phyloP scores from a whole-genome alignment of 2,113 vertebrate species.

The Phyllostomus discolor region DNA sequence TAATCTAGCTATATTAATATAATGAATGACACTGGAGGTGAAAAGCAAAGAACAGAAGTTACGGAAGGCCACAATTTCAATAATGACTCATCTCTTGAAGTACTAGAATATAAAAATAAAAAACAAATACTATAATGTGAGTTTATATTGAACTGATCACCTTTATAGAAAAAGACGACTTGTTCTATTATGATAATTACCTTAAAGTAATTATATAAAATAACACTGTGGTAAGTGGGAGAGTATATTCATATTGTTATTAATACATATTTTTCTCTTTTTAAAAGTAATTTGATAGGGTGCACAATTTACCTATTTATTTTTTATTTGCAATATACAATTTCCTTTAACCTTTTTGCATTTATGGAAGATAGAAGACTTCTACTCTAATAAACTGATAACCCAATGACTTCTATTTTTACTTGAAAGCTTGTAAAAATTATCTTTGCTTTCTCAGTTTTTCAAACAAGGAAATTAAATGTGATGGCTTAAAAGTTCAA shows the following conservation, averaged over 20 bases:
- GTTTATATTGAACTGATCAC: not conserved
- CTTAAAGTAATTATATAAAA: not conserved
- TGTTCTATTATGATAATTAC: not conserved
- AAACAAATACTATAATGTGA: not conserved
- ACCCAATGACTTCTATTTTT: not conserved
- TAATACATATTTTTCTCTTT: not conserved
- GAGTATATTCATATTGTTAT: not conserved
- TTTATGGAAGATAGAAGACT: not conserved
- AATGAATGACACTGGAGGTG: not conserved
- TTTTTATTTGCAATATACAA: not conserved
- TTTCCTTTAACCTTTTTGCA: not conserved
- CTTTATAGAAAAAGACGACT: not conserved
- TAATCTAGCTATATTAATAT: not conserved
- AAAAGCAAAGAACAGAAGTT: not conserved
- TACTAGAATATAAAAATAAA: not conserved
- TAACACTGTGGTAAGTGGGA: not conserved
- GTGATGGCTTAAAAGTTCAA: constrained; percentile 33
- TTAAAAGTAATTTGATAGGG: not conserved
- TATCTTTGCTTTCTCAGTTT: constrained; percentile 35
- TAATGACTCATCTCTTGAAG: not conserved
- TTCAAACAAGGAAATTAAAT: constrained; percentile 58
- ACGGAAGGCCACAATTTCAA: not conserved
- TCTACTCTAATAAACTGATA: not conserved
- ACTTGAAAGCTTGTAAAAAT: constrained; percentile 24
- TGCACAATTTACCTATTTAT: not conserved